Base-by-base conservation (phyloP, 2,113 vertebrate species). In the Suncus etruscus region DNA sequence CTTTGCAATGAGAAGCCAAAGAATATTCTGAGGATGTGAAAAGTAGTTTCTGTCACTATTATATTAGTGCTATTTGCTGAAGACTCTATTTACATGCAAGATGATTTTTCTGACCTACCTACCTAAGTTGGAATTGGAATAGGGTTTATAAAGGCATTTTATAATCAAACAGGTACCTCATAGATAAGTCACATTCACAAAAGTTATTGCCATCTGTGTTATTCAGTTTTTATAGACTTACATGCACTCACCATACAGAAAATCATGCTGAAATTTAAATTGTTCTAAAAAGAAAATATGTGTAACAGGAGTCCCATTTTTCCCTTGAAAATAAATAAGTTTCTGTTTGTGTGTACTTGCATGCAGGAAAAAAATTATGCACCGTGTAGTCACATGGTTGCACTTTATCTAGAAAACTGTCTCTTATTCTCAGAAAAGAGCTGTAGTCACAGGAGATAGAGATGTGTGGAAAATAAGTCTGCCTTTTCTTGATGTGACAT, bases 321-420 rank as follows among this genome's bases (percentile, higher is more conserved):
- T n/a, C 22, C 45, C 77, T 47, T 89, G 29, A 63, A 92, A 94
- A 82, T 77, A 84, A 94, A 29, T 16, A 75, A 61, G 76, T 70
- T 0, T 39, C 0, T 80, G 1, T 83, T 1, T 86, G 3, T 48
- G 9, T 51, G n/a, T 12, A 22, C 8, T 29, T 20, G 15, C 31
- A 29, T 14, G 0, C 18, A 80, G 32, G 87, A 54, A 45, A 47
- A 74, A 87, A 8, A 65, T 81, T 18, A 90, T 9, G 9, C 0
- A 22, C 50, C 76, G 54, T 29, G 11, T 39, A 72, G 31, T 24
- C 58, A 91, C 6, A 39, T 25, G 1, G 27, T 76, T 11, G 27
- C 10, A 47, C 5, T 0, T 80, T 89, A 77, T 63, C 16, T 47
- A 68, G 15, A 95, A 5, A n/a, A 54, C 1, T 75, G 87, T 81